Percentiles rank a stretch among this genome's conserved stretches.
phyloP scores from a whole-genome alignment of 2,888 invertebrate species.

The Allacma fusca region DNA sequence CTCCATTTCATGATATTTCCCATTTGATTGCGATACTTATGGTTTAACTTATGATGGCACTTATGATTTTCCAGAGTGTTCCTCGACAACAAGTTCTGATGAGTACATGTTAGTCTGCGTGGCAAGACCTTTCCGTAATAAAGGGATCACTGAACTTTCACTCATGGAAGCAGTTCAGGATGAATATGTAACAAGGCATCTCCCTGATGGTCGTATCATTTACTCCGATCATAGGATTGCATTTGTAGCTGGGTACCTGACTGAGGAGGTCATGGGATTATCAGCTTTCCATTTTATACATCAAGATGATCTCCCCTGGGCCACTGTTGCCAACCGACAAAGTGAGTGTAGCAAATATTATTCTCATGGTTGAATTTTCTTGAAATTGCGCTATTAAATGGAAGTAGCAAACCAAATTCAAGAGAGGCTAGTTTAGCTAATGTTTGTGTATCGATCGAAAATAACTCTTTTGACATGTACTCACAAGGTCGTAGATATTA shows the following conservation, averaged over 20 bases:
- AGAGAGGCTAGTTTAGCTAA: no score
- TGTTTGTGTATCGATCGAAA: no score
- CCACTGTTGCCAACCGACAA: slow-evolving; percentile 84
- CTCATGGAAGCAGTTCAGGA: slow-evolving; percentile 76
- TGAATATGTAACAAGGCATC: slow-evolving; percentile 89
- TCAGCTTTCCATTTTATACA: slow-evolving; percentile 91
- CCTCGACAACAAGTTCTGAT: slow-evolving; percentile 57
- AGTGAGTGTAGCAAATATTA: no score
- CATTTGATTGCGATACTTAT: neutral
- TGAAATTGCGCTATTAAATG: no score
- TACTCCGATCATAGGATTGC: slow-evolving; percentile 91
- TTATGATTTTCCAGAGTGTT: slow-evolving; percentile 50
- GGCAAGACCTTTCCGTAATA: slow-evolving; percentile 76
- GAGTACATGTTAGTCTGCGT: slow-evolving; percentile 65
- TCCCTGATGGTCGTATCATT: slow-evolving; percentile 86
- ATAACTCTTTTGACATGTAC: no score
- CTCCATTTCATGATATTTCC: no score
- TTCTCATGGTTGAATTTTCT: no score
- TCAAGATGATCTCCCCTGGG: slow-evolving; percentile 87
- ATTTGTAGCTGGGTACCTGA: slow-evolving; percentile 86
- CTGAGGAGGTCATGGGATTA: slow-evolving; percentile 85
- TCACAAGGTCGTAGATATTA: no score
- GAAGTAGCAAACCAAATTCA: no score
- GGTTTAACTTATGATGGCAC: slow-evolving; percentile 5
- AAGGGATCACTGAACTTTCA: slow-evolving; percentile 73